Conservation (phyloP, 2,888 invertebrate genomes). For the Plebejus anna region DNA sequence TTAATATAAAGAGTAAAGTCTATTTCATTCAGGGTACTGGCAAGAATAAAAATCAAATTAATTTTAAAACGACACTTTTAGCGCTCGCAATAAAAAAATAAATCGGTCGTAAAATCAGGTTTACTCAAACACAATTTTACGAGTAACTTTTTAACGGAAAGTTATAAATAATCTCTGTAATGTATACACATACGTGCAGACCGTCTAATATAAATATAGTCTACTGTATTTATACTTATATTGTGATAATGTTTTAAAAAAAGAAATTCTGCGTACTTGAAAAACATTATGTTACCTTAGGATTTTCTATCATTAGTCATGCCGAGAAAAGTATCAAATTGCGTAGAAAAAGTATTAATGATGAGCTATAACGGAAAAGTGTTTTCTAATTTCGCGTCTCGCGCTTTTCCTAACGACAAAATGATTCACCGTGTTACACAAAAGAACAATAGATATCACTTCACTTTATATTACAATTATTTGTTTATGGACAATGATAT, state of each 20-base stretch:
- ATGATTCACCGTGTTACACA: constrained; percentile 47
- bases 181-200: no score
- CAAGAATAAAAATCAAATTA: not conserved
- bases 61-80: no score
- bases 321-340: not conserved
- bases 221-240: not conserved
- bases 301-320: not conserved
- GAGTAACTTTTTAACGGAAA: no score
- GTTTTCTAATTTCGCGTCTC: constrained; percentile 40
- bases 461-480: constrained; percentile 29
- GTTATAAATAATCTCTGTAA: no score
- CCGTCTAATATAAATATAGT: no score
- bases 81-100: no score
- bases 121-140: no score
- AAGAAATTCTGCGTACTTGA: not conserved
- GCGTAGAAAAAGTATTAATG: not conserved
- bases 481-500: constrained; percentile 29
- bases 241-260: not conserved
- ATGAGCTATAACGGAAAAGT: constrained; percentile 4
- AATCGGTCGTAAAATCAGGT: no score
- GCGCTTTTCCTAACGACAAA: constrained; percentile 44
- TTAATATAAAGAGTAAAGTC: constrained; percentile 12
- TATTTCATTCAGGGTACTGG: constrained; percentile 25
- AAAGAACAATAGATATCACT: constrained; percentile 41
- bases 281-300: not conserved